A percentile compares a stretch with the other conserved stretches of the same genome.
These are phyloP conservation scores for Trichopria drosophilae DNA, from an alignment of 2,888 invertebrate genomes.

Conservation along the genomic window DNA sequence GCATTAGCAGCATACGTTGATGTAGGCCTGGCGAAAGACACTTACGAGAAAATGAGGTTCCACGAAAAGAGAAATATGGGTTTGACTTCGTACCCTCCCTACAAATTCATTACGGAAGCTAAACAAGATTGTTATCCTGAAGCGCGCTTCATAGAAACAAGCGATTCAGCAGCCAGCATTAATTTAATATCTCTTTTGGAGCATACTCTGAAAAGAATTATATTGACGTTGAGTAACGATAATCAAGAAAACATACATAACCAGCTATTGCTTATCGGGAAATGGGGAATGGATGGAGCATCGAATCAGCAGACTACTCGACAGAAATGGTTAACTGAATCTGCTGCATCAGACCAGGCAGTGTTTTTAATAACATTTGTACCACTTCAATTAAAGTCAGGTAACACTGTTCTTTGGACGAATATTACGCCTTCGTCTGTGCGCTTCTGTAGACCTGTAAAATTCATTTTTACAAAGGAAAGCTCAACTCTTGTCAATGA, in stretches of 20 bases:
- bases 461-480: conserved; percentile 22
- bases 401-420: conserved; percentile 13
- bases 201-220: conserved; percentile 9
- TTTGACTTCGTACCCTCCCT: neutral
- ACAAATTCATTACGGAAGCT: neutral
- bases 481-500: conserved; percentile 6
- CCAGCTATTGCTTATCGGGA: conserved; percentile 9
- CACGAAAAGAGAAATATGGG: too few species aligned
- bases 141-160: neutral
- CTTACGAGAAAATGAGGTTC: too few species aligned
- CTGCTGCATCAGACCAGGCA: conserved; percentile 8
- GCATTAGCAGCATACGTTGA: too few species aligned
- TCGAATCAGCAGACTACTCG: conserved; percentile 13
- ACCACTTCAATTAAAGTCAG: conserved; percentile 12
- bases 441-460: conserved; percentile 14
- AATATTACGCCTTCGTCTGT: conserved; percentile 17
- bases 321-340: conserved; percentile 11
- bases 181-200: conserved; percentile 9
- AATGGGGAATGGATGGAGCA: conserved; percentile 20
- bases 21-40: too few species aligned
- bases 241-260: neutral
- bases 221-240: neutral
- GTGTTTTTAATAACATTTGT: conserved; percentile 7
- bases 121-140: conserved; percentile 4
- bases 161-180: conserved; percentile 5